Evolutionary conservation across 1,140 invertebrate genomes (phyloP).

Genomic region (Planococcus citri): DNA sequence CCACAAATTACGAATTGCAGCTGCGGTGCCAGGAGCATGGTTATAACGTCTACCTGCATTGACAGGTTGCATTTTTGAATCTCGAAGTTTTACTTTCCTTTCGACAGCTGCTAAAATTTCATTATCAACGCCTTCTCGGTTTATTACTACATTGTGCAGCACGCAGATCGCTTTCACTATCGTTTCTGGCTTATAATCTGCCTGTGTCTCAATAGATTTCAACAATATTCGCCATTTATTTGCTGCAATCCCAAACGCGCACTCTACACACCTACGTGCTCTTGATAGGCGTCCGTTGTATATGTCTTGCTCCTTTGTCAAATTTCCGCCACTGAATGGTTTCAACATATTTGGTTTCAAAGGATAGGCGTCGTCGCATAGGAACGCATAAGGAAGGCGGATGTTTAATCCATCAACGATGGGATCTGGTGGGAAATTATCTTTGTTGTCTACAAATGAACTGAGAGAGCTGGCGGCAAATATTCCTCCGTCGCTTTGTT

Average conservation of each 20-base stretch:
- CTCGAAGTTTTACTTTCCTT: no score
- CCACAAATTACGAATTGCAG: no score
- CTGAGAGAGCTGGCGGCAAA: not conserved
- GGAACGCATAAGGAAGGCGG: conserved; percentile 29
- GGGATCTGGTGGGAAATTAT: not conserved
- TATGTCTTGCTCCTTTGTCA: conserved; percentile 26
- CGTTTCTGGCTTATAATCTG: not conserved
- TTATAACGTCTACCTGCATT: no score
- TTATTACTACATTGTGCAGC: conserved; percentile 18
- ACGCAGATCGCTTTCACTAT: conserved; percentile 16
- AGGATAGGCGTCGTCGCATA: conserved; percentile 30
- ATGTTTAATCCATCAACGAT: not conserved
- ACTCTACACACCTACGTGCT: conserved; percentile 29
- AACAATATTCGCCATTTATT: conserved; percentile 32
- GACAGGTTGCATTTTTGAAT: no score
- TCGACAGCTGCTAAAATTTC: no score
- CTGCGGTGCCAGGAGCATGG: no score
- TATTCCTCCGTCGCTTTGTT: conserved; percentile 21
- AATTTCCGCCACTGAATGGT: conserved; percentile 29
- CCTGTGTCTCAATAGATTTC: conserved; percentile 23
- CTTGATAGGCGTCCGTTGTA: conserved; percentile 30
- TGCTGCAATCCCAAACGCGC: conserved; percentile 31
- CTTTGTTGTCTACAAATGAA: not conserved
- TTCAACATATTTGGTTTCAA: conserved; percentile 32
- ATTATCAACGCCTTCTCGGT: conserved; percentile 13